A percentile compares a stretch with the other conserved stretches of the same genome.
Conservation (phyloP, 2,113 vertebrate species). For the Neolamprologus ventralis region DNA sequence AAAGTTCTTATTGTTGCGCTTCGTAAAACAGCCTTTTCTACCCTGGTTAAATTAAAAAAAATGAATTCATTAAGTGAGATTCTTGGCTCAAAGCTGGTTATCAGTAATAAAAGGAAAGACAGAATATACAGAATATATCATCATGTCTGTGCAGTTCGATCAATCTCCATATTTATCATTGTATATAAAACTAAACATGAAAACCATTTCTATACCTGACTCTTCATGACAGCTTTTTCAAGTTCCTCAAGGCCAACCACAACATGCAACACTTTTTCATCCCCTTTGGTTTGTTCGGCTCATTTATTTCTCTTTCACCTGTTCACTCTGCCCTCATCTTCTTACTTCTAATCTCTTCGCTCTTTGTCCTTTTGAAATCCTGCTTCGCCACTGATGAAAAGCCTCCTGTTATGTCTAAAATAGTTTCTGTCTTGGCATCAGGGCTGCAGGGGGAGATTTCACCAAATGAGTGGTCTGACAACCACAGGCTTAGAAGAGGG, state of each 20-base stretch:
- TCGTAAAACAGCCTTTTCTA: not conserved
- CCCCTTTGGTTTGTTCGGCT: not conserved
- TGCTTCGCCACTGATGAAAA: slow-evolving; percentile 26
- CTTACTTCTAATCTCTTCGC: not conserved
- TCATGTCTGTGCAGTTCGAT: not conserved
- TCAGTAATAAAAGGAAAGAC: not conserved
- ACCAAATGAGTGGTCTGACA: slow-evolving; percentile 57
- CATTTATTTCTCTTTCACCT: not conserved
- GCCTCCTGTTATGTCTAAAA: slow-evolving; percentile 44
- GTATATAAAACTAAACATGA: slow-evolving; percentile 12
- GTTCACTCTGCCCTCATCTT: not conserved
- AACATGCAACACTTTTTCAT: not conserved
- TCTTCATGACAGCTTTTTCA: not conserved
- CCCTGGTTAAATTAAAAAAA: not conserved
- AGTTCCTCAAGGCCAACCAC: not conserved
- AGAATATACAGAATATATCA: not conserved
- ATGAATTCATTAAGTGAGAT: not conserved
- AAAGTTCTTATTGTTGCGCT: not conserved
- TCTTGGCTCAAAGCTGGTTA: not conserved
- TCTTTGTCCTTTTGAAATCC: not conserved
- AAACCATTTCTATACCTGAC: slow-evolving; percentile 15
- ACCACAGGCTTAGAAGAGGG: slow-evolving; percentile 42
- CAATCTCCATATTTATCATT: not conserved
- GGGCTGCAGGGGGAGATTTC: slow-evolving; percentile 39
- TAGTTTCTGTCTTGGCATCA: slow-evolving; percentile 49